These are phyloP conservation scores for Oreochromis spilurus DNA, from an alignment of 2,113 vertebrate species.

Conservation along the genomic window DNA sequence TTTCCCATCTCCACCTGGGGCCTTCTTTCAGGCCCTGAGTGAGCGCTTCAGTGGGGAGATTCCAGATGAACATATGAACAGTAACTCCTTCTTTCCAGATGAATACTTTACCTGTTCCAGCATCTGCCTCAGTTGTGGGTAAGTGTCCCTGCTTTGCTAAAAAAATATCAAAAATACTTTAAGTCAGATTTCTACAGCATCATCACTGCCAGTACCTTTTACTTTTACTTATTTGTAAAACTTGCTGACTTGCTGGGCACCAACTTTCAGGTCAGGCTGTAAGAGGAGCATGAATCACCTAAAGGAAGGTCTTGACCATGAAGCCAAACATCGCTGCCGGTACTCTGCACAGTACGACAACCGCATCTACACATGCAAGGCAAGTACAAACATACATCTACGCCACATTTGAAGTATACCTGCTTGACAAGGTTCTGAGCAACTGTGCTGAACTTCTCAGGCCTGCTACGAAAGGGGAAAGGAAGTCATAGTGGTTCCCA, in stretches of 20 bases:
- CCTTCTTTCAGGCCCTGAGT: slow-evolving; percentile 82
- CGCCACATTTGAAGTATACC: neutral
- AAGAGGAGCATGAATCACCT: slow-evolving; percentile 98
- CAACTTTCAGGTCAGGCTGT: slow-evolving; percentile 81
- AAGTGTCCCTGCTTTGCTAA: slow-evolving; percentile 43
- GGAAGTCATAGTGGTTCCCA: slow-evolving; percentile 95
- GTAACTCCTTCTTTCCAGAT: slow-evolving; percentile 97
- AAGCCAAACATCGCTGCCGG: slow-evolving; percentile 90
- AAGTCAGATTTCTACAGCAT: neutral
- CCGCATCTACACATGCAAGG: slow-evolving; percentile 96
- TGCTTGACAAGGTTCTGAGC: neutral
- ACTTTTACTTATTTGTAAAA: neutral
- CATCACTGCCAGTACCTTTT: neutral
- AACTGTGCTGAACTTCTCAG: slow-evolving; percentile 65
- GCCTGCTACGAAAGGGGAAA: slow-evolving; percentile 94
- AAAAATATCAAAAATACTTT: neutral
- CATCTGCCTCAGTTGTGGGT: slow-evolving; percentile 97
- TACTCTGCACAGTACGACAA: slow-evolving; percentile 95
- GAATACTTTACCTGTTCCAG: slow-evolving; percentile 98
- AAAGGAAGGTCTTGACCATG: slow-evolving; percentile 86
- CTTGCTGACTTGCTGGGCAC: neutral
- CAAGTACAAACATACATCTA: slow-evolving; percentile 37
- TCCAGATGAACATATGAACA: slow-evolving; percentile 87
- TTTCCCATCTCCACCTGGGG: neutral
- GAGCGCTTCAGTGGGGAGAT: slow-evolving; percentile 96